phyloP scores from a whole-genome alignment of 1,140 invertebrate genomes.

The Aphelinus atriplicis region DNA sequence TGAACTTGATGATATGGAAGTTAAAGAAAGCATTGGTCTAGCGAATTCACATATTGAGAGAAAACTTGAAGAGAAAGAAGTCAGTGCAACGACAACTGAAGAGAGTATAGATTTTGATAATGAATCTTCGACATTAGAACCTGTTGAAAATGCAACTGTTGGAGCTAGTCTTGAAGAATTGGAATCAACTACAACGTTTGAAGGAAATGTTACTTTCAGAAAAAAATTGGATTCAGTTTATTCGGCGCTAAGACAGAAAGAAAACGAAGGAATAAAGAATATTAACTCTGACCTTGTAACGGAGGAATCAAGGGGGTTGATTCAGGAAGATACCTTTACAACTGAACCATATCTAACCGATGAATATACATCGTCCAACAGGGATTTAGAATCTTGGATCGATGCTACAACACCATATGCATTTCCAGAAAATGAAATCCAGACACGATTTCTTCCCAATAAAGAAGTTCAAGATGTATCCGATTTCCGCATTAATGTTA shows the following conservation, averaged over 20 bases:
- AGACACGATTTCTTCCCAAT: constrained; percentile 21
- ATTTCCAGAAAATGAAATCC: constrained; percentile 14
- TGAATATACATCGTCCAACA: too few relatives aligned
- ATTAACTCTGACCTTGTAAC: too few relatives aligned
- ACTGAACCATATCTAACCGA: too few relatives aligned
- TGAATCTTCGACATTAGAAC: background rate
- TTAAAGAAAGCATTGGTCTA: constrained; percentile 54
- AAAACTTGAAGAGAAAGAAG: constrained; percentile 19
- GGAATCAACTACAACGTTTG: background rate
- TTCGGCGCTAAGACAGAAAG: too few relatives aligned
- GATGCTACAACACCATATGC: constrained; percentile 14
- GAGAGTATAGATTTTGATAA: background rate
- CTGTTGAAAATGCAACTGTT: background rate
- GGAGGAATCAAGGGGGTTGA: too few relatives aligned
- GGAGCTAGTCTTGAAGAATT: too few relatives aligned
- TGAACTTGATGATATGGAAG: constrained; percentile 50
- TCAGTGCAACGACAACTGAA: constrained; percentile 1
- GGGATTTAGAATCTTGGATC: constrained; percentile 9
- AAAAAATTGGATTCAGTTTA: too few relatives aligned
- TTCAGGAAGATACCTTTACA: too few relatives aligned
- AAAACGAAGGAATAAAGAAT: too few relatives aligned
- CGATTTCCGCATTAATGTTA: constrained; percentile 50
- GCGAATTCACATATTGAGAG: constrained; percentile 46
- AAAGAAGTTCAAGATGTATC: constrained; percentile 36
- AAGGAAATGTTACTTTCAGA: too few relatives aligned